Evolutionary conservation across 2,113 vertebrate species (phyloP), one percentile per base, ranked within the genome.

Genomic region (Coryphaenoides rupestris): DNA sequence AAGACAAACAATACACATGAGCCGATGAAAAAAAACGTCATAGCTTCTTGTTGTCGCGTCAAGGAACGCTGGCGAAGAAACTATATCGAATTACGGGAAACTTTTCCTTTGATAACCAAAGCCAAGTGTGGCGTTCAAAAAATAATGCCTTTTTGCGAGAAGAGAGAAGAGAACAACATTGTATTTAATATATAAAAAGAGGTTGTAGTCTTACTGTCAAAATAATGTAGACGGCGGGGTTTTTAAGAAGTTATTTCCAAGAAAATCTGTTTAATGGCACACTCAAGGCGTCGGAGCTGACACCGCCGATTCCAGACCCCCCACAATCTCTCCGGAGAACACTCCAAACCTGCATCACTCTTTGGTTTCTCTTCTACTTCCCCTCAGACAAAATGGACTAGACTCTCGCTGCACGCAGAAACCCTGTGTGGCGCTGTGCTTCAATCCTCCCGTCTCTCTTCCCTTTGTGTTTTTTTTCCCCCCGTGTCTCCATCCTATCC

Each of bases 401-500:
- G 22, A 40, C 19, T 46, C 15, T 3, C 0, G 17, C 57, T 40
- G 13, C 33, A 40, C 9, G 33, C 33, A 40, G 2, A 40, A n/a
- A n/a, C n/a, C 9, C 33, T 40, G 33, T 12, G 33, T 40, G 33
- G 33, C 33, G 33, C 9, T 12, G 9, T 40, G 33, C 13, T 7
- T 40, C 1, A 40, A 12, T 40, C 10, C 28, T 4, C 19, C 19
- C 19, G 1, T 4, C 5, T 52, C 16, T 19, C 5, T 19, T 53
- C 9, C 19, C 17, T 17, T 53, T 47, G 16, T 9, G 10, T 47
- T 47, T 53, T 53, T 15, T 17, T 21, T 61, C 22, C 40, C 52
- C 40, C 46, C 33, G 2, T 22, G 60, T 72, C 68, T 70, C 72
- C 55, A 67, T 50, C 53, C 19, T 59, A 55, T 71, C 53, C 73